These are phyloP conservation scores for Amaurobius ferox DNA, from an alignment of 2,888 invertebrate genomes.

Conservation along the genomic window DNA sequence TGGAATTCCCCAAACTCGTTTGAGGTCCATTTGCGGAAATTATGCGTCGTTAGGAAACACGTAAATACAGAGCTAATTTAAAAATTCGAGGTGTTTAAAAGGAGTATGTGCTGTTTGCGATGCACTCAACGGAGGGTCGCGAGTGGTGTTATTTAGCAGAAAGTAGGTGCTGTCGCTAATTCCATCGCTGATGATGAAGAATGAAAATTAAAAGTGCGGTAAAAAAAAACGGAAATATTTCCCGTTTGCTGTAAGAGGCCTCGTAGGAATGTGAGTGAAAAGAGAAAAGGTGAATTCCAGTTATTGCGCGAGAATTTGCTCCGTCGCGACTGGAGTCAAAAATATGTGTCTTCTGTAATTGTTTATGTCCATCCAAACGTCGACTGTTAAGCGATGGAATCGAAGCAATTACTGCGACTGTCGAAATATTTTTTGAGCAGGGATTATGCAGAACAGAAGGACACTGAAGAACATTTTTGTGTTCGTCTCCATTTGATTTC, in stretches of 20 bases:
- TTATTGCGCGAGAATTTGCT: slow-evolving; percentile 50
- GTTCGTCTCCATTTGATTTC: background rate
- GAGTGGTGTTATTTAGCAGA: slow-evolving; percentile 43
- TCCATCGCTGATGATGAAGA: slow-evolving; percentile 58
- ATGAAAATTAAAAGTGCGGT: slow-evolving; percentile 64
- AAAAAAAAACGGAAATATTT: slow-evolving; percentile 57
- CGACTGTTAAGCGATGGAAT: slow-evolving; percentile 26
- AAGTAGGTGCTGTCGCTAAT: slow-evolving; percentile 63
- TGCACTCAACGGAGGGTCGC: background rate
- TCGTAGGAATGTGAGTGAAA: slow-evolving; percentile 49
- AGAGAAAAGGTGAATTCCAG: slow-evolving; percentile 53
- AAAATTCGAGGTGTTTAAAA: slow-evolving; percentile 55
- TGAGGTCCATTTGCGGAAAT: slow-evolving; percentile 61
- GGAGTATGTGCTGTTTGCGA: slow-evolving; percentile 9
- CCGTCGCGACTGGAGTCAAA: background rate
- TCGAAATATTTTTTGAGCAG: background rate
- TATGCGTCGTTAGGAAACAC: slow-evolving; percentile 57
- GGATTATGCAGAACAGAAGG: background rate
- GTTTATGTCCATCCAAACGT: slow-evolving; percentile 41
- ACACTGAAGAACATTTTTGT: background rate
- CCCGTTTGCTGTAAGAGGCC: slow-evolving; percentile 52
- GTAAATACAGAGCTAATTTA: slow-evolving; percentile 67
- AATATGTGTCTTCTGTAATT: slow-evolving; percentile 65
- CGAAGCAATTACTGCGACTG: slow-evolving; percentile 34
- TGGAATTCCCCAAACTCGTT: slow-evolving; percentile 52